Evolutionary conservation across 2,888 invertebrate species (phyloP), one percentile per base, ranked within the genome.

Genomic region (Calliscelio sp.): DNA sequence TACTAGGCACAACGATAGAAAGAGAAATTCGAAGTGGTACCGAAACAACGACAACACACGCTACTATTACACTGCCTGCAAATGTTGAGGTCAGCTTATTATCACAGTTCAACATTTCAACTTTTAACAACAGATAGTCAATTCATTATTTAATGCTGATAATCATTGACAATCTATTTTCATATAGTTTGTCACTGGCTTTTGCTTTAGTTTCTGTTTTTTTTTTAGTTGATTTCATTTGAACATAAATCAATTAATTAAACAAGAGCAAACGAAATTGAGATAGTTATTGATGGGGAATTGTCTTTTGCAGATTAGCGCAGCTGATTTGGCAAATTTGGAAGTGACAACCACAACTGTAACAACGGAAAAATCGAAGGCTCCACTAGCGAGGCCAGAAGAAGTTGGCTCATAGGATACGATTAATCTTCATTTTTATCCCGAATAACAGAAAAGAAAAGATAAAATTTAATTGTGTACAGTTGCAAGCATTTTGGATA

Each of bases 281-380:
- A n/a, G n/a, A n/a, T n/a, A n/a, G n/a, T n/a, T n/a, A n/a, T n/a
- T n/a, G n/a, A n/a, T n/a, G n/a, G n/a, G n/a, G n/a, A n/a, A n/a
- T n/a, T n/a, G n/a, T n/a, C n/a, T n/a, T n/a, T n/a, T n/a, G n/a
- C 89, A 93, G 93, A 92, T 93, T 92, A 93, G 90, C 84, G 90
- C 92, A 24, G 91, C 93, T 32, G 93, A 93, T 85, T 89, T 93
- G 85, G 92, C 91, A 28, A 93, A 93, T 65, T 87, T 93, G 85
- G 92, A 92, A 70, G 90, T 92, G 46, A 92, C 92, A 22, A 92
- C 92, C 44, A 92, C 92, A 28, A 93, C 92, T 20, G 92, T 93
- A 32, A 92, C 92, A 18, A 92, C 92, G 11, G 93, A 92, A 87
- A 93, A 92, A 71, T 91, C 92, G 5, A 93, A 93, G 87, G 91